Percentiles rank a stretch among this genome's conserved stretches.
Conservation (phyloP, 92 coral and sea anemone species). For the Epizoanthus stellaris region DNA sequence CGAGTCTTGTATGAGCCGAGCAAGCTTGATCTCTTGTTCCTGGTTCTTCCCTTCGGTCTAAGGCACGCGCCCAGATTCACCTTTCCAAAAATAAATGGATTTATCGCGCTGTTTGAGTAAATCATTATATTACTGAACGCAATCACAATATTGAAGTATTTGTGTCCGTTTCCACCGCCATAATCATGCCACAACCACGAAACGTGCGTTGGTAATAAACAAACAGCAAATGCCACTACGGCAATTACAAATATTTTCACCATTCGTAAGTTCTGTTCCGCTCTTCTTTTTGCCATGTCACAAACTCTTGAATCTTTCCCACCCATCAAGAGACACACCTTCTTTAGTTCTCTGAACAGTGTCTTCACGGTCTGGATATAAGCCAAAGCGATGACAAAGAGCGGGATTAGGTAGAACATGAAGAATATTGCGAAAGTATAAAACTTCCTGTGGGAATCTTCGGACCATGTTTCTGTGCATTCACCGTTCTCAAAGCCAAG, state of each 20-base stretch:
- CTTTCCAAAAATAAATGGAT: constrained; percentile 92
- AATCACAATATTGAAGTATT: constrained; percentile 63
- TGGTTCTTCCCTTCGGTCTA: background rate
- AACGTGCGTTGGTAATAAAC: constrained; percentile 82
- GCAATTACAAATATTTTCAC: constrained; percentile 80
- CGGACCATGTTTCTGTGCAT: constrained; percentile 68
- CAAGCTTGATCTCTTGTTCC: constrained; percentile 8
- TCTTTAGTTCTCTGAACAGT: constrained; percentile 44
- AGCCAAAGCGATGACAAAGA: constrained; percentile 42
- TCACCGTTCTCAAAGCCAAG: constrained; percentile 44
- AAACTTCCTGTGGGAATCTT: constrained; percentile 42
- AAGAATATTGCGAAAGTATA: constrained; percentile 62
- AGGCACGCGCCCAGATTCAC: constrained; percentile 45
- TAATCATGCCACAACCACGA: constrained; percentile 90
- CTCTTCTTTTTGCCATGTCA: constrained; percentile 59
- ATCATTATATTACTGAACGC: constrained; percentile 77
- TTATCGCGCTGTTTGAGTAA: constrained; percentile 88
- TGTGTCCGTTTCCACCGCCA: constrained; percentile 62
- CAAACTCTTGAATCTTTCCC: background rate
- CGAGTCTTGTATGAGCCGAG: constrained; percentile 24
- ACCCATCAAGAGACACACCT: constrained; percentile 36
- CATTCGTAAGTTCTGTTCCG: constrained; percentile 75
- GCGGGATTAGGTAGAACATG: constrained; percentile 60
- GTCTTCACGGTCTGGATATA: constrained; percentile 47
- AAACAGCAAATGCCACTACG: constrained; percentile 77